Base-by-base conservation (phyloP, 2,113 vertebrate species). In the Scartelaos histophorus region DNA sequence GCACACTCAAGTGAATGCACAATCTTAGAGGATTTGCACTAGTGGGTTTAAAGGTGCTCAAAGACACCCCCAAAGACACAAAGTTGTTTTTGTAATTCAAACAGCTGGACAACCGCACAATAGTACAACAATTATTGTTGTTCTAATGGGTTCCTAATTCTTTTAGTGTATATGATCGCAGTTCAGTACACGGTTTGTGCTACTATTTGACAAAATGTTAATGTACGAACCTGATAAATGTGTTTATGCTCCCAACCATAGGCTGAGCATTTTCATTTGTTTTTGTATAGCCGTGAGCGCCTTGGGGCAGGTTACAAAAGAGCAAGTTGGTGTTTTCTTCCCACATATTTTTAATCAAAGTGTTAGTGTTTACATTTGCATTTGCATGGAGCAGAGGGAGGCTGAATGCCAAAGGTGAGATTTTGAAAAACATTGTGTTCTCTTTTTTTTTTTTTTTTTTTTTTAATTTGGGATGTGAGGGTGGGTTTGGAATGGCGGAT, bases 331-430 rank as follows among this genome's bases (percentile, higher is more conserved):
- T 70, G 83, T 91, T 91, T 88, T 88, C 87, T 87, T 91, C 87
- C 87, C 90, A 89, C 89, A 88, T 87, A 86, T 90, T 89, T 90
- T 87, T 91, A 90, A 91, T 92, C 90, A 91, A 91, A 91, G 90
- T 89, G 85, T 87, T 90, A 88, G 85, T 86, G 88, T 91, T 91
- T 90, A 87, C 88, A 91, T 92, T 90, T 89, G 90, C 87, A 91
- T 91, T 92, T 90, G 86, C 88, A 90, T 90, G 79, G 88, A 88
- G 87, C 87, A 72, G 73, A 90, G 89, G 89, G 89, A 90, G 70
- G 82, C 74, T 82, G 80, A 87, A 83, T 86, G 88, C 85, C 83
- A 91, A 91, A 90, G 90, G 91, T 91, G 87, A 91, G 84, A 87
- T 88, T 86, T 88, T 84, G 73, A 91, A 91, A 90, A 90, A 86